Conservation (phyloP, 1,140 invertebrate species). For the Orussus abietinus region DNA sequence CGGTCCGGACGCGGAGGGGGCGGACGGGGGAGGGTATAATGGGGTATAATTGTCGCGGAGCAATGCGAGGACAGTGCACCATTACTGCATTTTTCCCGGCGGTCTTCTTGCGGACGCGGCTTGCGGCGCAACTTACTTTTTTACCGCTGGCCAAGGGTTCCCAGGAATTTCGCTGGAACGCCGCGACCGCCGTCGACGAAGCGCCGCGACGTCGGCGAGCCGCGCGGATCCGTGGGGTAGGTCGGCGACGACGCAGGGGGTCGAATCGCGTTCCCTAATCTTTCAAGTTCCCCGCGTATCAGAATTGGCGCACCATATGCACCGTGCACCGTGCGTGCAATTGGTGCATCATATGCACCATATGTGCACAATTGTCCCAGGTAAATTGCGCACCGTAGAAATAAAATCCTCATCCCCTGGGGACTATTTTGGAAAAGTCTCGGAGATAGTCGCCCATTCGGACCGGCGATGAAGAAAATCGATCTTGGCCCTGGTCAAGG, state of each 20-base stretch:
- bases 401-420: too few relatives aligned
- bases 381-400: too few relatives aligned
- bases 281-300: too few relatives aligned
- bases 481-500: too few relatives aligned
- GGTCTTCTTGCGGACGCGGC: slow-evolving; percentile 36
- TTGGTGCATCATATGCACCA: too few relatives aligned
- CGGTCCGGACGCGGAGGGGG: slow-evolving; percentile 19
- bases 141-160: slow-evolving; percentile 29
- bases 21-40: slow-evolving; percentile 37
- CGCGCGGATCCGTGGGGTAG: not conserved
- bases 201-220: slow-evolving; percentile 27
- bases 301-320: too few relatives aligned
- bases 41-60: slow-evolving; percentile 54
- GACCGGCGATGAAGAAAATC: too few relatives aligned
- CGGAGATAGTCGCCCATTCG: too few relatives aligned
- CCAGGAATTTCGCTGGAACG: slow-evolving; percentile 48
- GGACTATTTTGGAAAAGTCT: too few relatives aligned
- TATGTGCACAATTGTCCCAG: too few relatives aligned
- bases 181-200: slow-evolving; percentile 41
- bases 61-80: slow-evolving; percentile 53
- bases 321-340: too few relatives aligned
- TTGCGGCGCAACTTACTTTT: slow-evolving; percentile 28
- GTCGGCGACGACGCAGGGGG: not conserved
- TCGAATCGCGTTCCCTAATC: not conserved
- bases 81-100: slow-evolving; percentile 54